These are phyloP conservation scores for Alitta virens DNA, from an alignment of 2,888 invertebrate genomes.

Conservation along the genomic window DNA sequence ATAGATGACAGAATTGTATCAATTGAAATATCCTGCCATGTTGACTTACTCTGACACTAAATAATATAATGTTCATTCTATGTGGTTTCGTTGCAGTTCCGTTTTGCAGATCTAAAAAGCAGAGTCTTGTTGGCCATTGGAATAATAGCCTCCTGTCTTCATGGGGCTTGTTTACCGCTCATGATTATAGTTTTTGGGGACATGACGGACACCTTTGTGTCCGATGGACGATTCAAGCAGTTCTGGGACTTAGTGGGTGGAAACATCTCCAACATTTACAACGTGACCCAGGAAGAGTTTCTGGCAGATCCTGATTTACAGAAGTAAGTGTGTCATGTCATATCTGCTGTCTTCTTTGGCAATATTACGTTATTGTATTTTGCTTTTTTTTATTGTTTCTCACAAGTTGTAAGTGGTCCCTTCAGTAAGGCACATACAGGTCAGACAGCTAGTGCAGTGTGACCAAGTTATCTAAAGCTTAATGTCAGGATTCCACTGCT, in stretches of 20 bases:
- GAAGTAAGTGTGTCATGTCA: neutral
- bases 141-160: constrained; percentile 32
- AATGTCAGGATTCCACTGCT: too few species aligned
- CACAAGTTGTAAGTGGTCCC: too few species aligned
- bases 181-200: constrained; percentile 53
- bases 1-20: too few species aligned
- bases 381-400: too few species aligned
- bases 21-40: too few species aligned
- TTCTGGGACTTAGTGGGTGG: constrained; percentile 4
- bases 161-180: constrained; percentile 43
- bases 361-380: too few species aligned
- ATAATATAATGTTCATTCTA: neutral
- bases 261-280: neutral
- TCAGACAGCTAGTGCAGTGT: too few species aligned
- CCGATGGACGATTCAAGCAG: constrained; percentile 25
- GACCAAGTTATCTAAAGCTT: too few species aligned
- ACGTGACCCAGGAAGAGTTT: constrained; percentile 3
- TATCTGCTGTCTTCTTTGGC: neutral
- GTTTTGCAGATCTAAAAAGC: constrained; percentile 39
- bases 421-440: too few species aligned
- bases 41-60: too few species aligned
- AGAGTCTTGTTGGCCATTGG: constrained; percentile 43
- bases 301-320: neutral
- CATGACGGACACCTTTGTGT: constrained; percentile 48
- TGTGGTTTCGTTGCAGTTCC: constrained; percentile 40